phyloP scores from a whole-genome alignment of 2,113 vertebrate genomes.

The Romanogobio albipinnatus region DNA sequence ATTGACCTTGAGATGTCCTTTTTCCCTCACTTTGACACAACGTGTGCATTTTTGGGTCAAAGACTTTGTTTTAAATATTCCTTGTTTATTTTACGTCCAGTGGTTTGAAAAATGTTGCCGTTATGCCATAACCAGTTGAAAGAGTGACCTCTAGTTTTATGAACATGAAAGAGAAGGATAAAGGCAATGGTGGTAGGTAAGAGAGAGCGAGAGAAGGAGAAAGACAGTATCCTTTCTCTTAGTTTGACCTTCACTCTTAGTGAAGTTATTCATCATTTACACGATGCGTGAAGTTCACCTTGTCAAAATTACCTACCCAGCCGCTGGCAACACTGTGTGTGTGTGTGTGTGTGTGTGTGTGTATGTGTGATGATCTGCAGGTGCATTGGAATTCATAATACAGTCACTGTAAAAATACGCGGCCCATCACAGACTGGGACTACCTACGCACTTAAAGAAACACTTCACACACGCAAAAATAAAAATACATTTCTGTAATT shows the following conservation, averaged over 20 bases:
- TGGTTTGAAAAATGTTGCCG: slow-evolving; percentile 22
- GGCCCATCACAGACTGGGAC: background rate
- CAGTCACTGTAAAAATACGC: background rate
- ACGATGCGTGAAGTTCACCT: slow-evolving; percentile 78
- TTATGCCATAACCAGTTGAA: slow-evolving; percentile 54
- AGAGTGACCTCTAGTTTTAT: slow-evolving; percentile 54
- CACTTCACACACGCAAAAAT: background rate
- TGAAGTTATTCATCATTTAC: slow-evolving; percentile 71
- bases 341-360: background rate
- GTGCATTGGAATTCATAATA: slow-evolving; percentile 57
- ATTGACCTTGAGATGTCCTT: background rate
- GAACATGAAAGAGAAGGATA: slow-evolving; percentile 55
- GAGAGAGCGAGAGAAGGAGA: background rate
- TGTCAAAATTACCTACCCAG: slow-evolving; percentile 68
- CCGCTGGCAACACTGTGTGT: slow-evolving; percentile 49
- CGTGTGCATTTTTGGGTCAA: background rate
- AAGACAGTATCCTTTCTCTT: slow-evolving; percentile 35
- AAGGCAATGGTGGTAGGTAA: slow-evolving; percentile 46
- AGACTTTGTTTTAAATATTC: background rate
- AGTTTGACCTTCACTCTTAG: slow-evolving; percentile 33
- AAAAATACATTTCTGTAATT: background rate
- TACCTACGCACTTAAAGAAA: background rate
- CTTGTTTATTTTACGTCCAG: slow-evolving; percentile 28
- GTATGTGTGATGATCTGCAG: background rate
- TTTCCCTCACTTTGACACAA: background rate